Evolutionary conservation across 2,888 invertebrate genomes (phyloP), one percentile per base, ranked within the genome.

Genomic region (Limnephilus lunatus): DNA sequence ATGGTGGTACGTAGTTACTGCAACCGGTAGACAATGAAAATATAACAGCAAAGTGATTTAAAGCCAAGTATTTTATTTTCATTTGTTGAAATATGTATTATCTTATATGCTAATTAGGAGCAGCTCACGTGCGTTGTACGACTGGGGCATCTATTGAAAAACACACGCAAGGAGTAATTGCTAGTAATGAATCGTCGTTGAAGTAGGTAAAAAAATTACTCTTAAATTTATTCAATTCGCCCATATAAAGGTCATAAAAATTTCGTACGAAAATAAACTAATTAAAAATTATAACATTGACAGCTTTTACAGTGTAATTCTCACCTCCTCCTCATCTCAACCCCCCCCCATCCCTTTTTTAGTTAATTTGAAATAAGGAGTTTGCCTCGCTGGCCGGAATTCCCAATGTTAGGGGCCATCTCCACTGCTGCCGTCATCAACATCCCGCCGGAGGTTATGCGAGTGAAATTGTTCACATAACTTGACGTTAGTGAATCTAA

Each of bases 391-490:
- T 44, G 68, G 30, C 44, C 44, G 86, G 86, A 39, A 86, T 86
- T 86, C 44, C 7, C 86, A 86, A 39, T 30, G 86, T 86, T 14
- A 86, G 44, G 44, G 30, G n/a, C 86, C 14, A 86, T 39, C 86
- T 44, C 39, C 48, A 30, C n/a, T 48, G 53, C 88, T 35, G 80
- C 31, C 53, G 80, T 88, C 53, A 88, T 80, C 88, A 88, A 35
- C 88, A 88, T 88, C 68, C 88, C 30, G 31, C 32, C 30, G 80
- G n/a, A 88, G 88, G 88, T 88, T 68, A 88, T 88, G 80, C 88
- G 88, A 86, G 44, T 86, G 86, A 86, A 86, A 86, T 86, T 86
- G 86, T 86, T 86, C 86, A 86, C 86, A 86, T 86, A 86, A 86
- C 86, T 86, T 86, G 86, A 86, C 44, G 86, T 86, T 86, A 86